Conservation (phyloP, 2,888 invertebrate genomes). For the Blera fallax region DNA sequence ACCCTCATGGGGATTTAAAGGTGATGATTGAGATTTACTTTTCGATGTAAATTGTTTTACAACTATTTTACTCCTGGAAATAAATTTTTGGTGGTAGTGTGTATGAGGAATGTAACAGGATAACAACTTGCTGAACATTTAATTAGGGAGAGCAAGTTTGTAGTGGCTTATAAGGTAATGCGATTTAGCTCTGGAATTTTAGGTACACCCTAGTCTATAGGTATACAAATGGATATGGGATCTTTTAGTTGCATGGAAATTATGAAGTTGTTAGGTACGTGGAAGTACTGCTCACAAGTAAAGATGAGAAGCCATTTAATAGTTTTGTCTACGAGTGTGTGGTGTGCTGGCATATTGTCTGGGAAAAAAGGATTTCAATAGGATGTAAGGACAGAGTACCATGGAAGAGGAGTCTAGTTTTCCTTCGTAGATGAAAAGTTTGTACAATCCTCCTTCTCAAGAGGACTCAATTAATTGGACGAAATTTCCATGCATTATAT, state of each 20-base stretch:
- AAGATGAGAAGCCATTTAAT: no score
- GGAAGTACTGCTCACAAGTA: no score
- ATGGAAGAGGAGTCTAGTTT: no score
- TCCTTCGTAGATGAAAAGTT: no score
- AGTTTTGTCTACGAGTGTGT: no score
- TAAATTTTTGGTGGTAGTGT: background rate
- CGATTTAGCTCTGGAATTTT: background rate
- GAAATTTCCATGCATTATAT: no score
- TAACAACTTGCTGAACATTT: background rate
- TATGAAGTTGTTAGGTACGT: background rate
- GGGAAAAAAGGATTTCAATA: no score
- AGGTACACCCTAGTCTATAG: background rate
- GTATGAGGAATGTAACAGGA: background rate
- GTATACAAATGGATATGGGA: background rate
- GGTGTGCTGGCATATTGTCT: no score
- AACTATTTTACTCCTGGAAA: conserved; percentile 1
- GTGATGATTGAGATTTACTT: background rate
- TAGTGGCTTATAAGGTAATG: background rate
- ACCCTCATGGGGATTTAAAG: background rate
- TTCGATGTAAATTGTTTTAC: conserved; percentile 20
- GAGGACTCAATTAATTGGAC: no score
- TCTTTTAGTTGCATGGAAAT: background rate
- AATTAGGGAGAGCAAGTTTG: background rate
- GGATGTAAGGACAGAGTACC: no score
- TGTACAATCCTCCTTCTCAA: no score